Evolutionary conservation across 2,888 invertebrate genomes (phyloP).

Genomic region (Gastrophysa polygoni): DNA sequence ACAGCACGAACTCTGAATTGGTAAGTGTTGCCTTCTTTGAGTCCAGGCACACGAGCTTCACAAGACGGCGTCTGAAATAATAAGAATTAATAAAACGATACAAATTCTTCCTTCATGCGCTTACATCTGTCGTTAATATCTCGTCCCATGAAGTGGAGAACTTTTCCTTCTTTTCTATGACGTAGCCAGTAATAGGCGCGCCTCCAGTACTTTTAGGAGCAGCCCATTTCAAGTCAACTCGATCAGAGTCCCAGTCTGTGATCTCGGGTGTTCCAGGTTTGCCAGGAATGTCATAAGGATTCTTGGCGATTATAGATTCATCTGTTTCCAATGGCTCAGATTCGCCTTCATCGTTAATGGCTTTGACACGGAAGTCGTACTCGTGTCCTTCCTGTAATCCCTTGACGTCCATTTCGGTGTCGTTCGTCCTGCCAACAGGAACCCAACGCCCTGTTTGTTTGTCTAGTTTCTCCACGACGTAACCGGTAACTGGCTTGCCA

Average conservation of each 20-base stretch:
- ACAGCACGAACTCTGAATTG: conserved; percentile 95
- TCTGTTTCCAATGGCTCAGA: conserved; percentile 95
- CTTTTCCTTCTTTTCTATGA: conserved; percentile 89
- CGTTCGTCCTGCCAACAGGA: conserved; percentile 87
- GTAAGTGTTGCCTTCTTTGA: conserved; percentile 90
- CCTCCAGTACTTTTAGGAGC: conserved; percentile 80
- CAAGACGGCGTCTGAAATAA: conserved; percentile 71
- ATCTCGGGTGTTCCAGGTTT: conserved; percentile 88
- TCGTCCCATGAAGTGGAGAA: conserved; percentile 81
- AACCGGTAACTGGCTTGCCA: conserved; percentile 90
- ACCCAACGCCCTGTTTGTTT: conserved; percentile 91
- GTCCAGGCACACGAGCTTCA: conserved; percentile 82
- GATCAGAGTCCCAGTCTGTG: conserved; percentile 88
- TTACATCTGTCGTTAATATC: conserved; percentile 74
- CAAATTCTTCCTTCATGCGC: conserved; percentile 34
- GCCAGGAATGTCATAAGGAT: conserved; percentile 89
- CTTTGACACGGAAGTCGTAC: conserved; percentile 92
- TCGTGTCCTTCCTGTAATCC: conserved; percentile 91
- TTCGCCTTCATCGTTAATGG: conserved; percentile 94
- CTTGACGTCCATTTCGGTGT: conserved; percentile 85
- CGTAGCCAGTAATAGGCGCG: conserved; percentile 81
- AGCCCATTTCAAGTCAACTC: conserved; percentile 85
- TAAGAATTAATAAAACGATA: neutral
- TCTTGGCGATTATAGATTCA: conserved; percentile 87
- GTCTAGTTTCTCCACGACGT: conserved; percentile 93